phyloP scores from a whole-genome alignment of 2,797 vertebrate genomes.

The Austrolebias charrua region DNA sequence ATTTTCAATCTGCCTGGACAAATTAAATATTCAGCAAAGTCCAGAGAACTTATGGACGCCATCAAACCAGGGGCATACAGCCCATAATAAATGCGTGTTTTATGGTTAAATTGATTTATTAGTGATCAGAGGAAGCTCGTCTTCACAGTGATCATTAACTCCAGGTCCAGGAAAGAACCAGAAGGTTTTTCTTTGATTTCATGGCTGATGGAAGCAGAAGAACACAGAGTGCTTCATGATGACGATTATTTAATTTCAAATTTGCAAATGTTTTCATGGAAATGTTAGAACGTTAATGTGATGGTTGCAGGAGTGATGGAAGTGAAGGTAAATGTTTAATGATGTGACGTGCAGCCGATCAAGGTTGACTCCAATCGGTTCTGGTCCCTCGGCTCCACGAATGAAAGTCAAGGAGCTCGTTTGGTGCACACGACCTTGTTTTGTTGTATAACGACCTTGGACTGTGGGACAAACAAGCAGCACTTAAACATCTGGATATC shows the following conservation, averaged over 20 bases:
- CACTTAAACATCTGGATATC: not conserved
- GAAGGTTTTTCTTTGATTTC: not conserved
- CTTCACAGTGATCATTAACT: conserved; percentile 13
- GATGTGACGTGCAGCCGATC: too few relatives aligned
- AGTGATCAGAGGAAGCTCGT: not conserved
- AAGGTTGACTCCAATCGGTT: too few relatives aligned
- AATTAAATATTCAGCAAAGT: not conserved
- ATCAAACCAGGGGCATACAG: not conserved
- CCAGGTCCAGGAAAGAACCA: not conserved
- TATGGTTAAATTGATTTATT: conserved; percentile 9
- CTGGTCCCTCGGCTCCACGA: fast-evolving
- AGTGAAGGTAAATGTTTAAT: not conserved
- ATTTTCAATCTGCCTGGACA: not conserved
- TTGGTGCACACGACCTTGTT: not conserved
- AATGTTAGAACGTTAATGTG: not conserved
- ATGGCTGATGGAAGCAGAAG: not conserved
- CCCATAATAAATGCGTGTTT: not conserved
- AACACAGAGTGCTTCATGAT: conserved; percentile 2
- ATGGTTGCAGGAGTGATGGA: not conserved
- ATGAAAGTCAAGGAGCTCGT: fast-evolving
- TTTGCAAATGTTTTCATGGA: not conserved
- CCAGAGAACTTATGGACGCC: not conserved
- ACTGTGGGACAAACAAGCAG: not conserved
- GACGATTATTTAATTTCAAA: not conserved
- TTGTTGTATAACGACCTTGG: not conserved